A percentile compares a stretch with the other conserved stretches of the same genome.
Conservation (phyloP, 2,113 vertebrate genomes). For the Misgurnus mizolepis region DNA sequence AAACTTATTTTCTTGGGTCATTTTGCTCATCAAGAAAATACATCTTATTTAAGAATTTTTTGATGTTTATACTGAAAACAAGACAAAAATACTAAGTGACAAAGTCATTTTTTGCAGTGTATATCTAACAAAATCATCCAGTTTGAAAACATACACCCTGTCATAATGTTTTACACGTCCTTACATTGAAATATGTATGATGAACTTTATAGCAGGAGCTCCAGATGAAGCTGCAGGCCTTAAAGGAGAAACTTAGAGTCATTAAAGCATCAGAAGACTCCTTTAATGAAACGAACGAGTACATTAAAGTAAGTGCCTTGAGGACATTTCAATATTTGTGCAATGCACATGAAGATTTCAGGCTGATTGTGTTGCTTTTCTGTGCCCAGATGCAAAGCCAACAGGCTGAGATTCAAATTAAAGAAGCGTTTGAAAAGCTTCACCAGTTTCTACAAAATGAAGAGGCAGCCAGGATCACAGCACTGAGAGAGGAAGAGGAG, state of each 20-base stretch:
- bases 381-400: slow-evolving; percentile 42
- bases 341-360: background rate
- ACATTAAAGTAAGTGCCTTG: slow-evolving; percentile 36
- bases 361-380: background rate
- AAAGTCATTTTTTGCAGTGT: no score
- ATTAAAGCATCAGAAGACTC: slow-evolving; percentile 36
- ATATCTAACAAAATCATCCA: no score
- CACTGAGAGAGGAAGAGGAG: slow-evolving; percentile 43
- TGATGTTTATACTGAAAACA: no score
- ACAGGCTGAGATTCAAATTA: slow-evolving; percentile 42
- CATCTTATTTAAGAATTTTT: no score
- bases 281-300: slow-evolving; percentile 30
- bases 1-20: no score
- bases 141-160: background rate
- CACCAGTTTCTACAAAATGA: slow-evolving; percentile 53
- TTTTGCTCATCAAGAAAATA: no score
- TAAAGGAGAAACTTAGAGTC: slow-evolving; percentile 33
- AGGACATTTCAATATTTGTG: background rate
- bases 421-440: slow-evolving; percentile 42
- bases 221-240: slow-evolving; percentile 33
- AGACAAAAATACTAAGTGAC: no score
- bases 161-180: background rate
- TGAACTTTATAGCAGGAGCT: slow-evolving; percentile 29
- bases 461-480: slow-evolving; percentile 42
- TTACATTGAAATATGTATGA: background rate